phyloP scores from a whole-genome alignment of 2,113 vertebrate genomes.

The Lasiurus cinereus region DNA sequence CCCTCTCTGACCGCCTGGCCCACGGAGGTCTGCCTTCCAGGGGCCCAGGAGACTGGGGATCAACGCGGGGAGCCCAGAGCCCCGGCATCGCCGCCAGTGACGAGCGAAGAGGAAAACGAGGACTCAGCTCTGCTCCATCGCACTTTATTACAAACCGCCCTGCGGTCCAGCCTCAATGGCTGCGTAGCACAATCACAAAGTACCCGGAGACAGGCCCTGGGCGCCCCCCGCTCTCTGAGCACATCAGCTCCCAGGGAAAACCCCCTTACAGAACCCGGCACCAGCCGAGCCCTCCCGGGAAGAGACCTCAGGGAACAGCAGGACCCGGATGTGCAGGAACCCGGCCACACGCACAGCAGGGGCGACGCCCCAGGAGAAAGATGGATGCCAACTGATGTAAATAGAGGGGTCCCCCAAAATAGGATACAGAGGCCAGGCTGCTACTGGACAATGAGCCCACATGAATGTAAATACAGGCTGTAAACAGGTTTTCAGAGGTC shows the following conservation, averaged over 20 bases:
- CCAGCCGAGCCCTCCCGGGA: conserved; percentile 76
- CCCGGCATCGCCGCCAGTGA: too few relatives aligned
- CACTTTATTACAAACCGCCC: conserved; percentile 85
- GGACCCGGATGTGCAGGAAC: conserved; percentile 67
- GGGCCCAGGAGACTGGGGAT: too few relatives aligned
- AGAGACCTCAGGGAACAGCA: conserved; percentile 77
- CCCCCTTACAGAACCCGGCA: conserved; percentile 1
- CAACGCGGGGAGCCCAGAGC: neutral
- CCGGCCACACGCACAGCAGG: conserved; percentile 80
- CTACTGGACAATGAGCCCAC: too few relatives aligned
- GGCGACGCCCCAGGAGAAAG: conserved; percentile 75
- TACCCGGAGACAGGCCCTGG: conserved; percentile 63
- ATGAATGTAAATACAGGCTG: too few relatives aligned
- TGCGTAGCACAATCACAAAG: conserved; percentile 78
- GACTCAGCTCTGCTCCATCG: conserved; percentile 31
- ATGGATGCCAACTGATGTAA: conserved; percentile 79
- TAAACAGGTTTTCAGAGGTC: too few relatives aligned
- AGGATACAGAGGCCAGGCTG: too few relatives aligned
- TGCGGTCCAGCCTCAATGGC: conserved; percentile 71
- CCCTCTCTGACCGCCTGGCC: too few relatives aligned
- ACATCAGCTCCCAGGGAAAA: conserved; percentile 58
- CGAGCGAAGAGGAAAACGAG: neutral
- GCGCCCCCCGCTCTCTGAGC: conserved; percentile 46
- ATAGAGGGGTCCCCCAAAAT: neutral
- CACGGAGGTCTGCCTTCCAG: too few relatives aligned